These are phyloP conservation scores for Cataglyphis rosenhaueri DNA, from an alignment of 2,888 invertebrate species.

Conservation along the genomic window DNA sequence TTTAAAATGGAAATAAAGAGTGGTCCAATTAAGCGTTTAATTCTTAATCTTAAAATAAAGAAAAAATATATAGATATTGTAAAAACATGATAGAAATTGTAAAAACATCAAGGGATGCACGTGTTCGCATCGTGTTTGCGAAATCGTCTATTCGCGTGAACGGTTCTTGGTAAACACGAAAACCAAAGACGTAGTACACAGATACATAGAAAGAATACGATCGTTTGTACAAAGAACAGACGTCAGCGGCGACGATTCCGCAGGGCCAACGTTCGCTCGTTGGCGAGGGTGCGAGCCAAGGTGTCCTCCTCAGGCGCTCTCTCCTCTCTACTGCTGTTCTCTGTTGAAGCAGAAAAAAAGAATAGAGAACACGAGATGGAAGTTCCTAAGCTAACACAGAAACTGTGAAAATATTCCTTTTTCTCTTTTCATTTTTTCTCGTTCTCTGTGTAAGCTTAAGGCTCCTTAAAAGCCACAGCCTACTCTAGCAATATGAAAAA, in stretches of 20 bases:
- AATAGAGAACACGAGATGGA: conserved; percentile 9
- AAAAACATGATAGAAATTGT: not conserved
- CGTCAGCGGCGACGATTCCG: conserved; percentile 63
- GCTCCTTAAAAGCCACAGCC: too few species aligned
- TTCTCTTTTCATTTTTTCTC: not conserved
- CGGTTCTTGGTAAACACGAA: conserved; percentile 71
- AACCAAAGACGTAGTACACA: conserved; percentile 70
- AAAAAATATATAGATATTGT: not conserved
- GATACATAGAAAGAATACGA: not conserved
- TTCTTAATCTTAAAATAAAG: not conserved
- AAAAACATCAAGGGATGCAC: conserved; percentile 7
- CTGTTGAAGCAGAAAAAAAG: not conserved
- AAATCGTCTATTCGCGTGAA: conserved; percentile 9
- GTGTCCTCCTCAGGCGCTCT: conserved; percentile 15
- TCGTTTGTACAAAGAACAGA: conserved; percentile 69
- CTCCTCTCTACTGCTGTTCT: not conserved
- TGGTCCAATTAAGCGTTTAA: not conserved
- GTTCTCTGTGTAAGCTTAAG: too few species aligned
- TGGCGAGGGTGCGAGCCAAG: conserved; percentile 47
- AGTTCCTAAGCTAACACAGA: conserved; percentile 17
- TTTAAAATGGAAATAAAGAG: not conserved
- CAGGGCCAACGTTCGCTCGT: conserved; percentile 67
- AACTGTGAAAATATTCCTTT: not conserved
- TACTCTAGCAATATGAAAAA: too few species aligned
- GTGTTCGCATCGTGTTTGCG: not conserved